Conservation (phyloP, 2,113 vertebrate species). For the Jaculus jaculus region DNA sequence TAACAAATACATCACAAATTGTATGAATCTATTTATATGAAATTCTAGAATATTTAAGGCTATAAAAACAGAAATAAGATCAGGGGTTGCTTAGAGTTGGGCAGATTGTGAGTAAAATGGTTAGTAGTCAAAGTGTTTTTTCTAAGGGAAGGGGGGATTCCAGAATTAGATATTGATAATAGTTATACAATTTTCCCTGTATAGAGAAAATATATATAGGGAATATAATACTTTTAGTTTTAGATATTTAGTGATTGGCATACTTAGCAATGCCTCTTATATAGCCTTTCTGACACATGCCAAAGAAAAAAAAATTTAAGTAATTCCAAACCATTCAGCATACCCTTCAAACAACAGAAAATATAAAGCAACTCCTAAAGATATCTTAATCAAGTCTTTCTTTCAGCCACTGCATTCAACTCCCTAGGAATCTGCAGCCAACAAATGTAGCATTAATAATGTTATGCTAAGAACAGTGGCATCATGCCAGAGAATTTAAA, state of each 20-base stretch:
- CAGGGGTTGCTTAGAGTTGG: neutral
- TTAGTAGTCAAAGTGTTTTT: neutral
- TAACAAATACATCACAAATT: neutral
- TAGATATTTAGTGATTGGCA: neutral
- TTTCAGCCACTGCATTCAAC: conserved; percentile 57
- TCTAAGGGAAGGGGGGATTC: neutral
- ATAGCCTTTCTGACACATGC: conserved; percentile 18
- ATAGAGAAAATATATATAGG: neutral
- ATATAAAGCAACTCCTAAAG: conserved; percentile 46
- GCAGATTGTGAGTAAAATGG: neutral
- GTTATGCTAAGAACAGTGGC: conserved; percentile 57
- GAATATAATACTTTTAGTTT: neutral
- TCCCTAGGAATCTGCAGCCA: conserved; percentile 42
- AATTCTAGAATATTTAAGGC: neutral
- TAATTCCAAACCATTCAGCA: conserved; percentile 49
- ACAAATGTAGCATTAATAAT: conserved; percentile 68
- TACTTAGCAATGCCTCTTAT: neutral
- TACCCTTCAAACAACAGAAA: conserved; percentile 43
- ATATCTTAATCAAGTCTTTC: conserved; percentile 49
- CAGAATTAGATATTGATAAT: neutral
- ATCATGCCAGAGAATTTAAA: conserved; percentile 70
- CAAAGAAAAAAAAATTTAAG: conserved; percentile 49
- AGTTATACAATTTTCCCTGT: neutral
- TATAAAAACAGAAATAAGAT: neutral
- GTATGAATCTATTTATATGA: neutral